Percentiles rank a stretch among this genome's conserved stretches.
Conservation (phyloP, 2,888 invertebrate species). For the Gymnoscelis rufifasciata region DNA sequence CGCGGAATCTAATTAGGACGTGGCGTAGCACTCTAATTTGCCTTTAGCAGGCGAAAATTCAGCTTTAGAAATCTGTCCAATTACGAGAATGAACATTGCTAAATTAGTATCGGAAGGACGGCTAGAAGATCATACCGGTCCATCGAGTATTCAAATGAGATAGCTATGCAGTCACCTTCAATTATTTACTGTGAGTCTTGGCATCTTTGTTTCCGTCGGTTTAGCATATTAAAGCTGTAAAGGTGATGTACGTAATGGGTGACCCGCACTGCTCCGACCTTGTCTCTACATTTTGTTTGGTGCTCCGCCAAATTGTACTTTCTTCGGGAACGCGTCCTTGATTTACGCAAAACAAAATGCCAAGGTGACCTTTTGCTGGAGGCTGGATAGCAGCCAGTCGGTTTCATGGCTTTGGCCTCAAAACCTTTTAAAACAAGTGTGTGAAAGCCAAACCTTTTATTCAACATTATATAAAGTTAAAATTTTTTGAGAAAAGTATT, state of each 20-base stretch:
- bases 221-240: constrained; percentile 18
- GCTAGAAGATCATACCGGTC: constrained; percentile 10
- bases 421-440: constrained; percentile 6
- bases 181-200: constrained; percentile 21
- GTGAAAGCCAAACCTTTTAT: too few relatives aligned
- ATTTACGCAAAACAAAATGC: constrained; percentile 29
- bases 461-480: too few relatives aligned
- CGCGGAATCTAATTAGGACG: constrained; percentile 20
- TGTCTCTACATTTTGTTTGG: constrained; percentile 39
- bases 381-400: constrained; percentile 42
- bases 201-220: constrained; percentile 15
- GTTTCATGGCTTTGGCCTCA: constrained; percentile 41
- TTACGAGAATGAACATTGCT: constrained; percentile 15
- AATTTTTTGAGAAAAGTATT: too few relatives aligned
- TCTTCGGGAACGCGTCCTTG: constrained; percentile 27
- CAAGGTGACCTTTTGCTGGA: constrained; percentile 34
- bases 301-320: constrained; percentile 33
- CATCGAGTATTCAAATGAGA: constrained; percentile 7
- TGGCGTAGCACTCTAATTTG: constrained; percentile 20
- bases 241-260: constrained; percentile 18
- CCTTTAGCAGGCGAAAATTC: constrained; percentile 17
- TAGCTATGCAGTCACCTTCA: constrained; percentile 12
- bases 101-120: constrained; percentile 14
- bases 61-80: constrained; percentile 16
- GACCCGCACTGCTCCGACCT: constrained; percentile 40